Evolutionary conservation across 1,140 invertebrate species (phyloP), one percentile per base, ranked within the genome.

Genomic region (Tetramorium parvispinum): DNA sequence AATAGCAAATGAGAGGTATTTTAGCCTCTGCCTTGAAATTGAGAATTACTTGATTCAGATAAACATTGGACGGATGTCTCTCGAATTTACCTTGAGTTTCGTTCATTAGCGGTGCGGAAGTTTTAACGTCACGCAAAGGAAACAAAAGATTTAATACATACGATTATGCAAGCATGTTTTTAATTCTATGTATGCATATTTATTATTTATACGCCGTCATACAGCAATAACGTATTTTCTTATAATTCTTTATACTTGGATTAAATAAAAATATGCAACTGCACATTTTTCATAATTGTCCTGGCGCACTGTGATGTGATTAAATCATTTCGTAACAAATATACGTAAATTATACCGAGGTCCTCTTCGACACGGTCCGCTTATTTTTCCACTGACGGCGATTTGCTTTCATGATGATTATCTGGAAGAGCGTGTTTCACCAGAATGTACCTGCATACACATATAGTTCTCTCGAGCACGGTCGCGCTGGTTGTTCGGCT

Each of bases 381-480:
- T 75, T 13, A 37, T 59, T 83, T 73, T 59, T 73, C 37, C 68
- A 40, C n/a, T 16, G 40, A 8, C 53, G 40, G 11, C 51, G 24
- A 82, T 82, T 82, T 59, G 40, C 53, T 59, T 59, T 59, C 49
- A 13, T 40, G 76, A 85, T 81, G 49, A 57, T 81, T 79, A 85
- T 85, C 85, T 59, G 37, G 37, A 78, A 53, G 16, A 43, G 40
- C 49, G 40, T 79, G 83, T 79, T 66, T 85, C 71, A 61, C 32
- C 7, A 53, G 37, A 27, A 3, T 18, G 13, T n/a, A 57, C 32
- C 13, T 46, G 32, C 4, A 40, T 8, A 24, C 18, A 55, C 4
- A 43, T 32, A 59, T 43, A 78, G 37, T 55, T 57, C 51, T 46
- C 63, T 57, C n/a, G 59, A 43, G 49, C 32, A 37, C 8, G 43